Evolutionary conservation across 2,888 invertebrate genomes (phyloP), one percentile per base, ranked within the genome.

Genomic region (Furcula furcula): DNA sequence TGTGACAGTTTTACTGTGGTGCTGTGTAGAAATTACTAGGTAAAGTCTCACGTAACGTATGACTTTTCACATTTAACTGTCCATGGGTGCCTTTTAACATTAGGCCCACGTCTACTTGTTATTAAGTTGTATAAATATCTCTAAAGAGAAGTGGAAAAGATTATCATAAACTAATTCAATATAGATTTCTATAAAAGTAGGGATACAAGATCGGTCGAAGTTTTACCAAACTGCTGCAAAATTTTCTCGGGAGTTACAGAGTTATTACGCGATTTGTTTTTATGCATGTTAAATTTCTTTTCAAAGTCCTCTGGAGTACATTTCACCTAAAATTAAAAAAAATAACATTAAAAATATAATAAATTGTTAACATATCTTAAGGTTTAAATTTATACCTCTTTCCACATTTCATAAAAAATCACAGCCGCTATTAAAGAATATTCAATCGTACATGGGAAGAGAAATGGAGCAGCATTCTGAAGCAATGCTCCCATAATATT

Each of bases 401-500:
- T 95, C 96, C 97, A 97, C 93, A 97, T 96, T 76, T 97, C 95
- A 69, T 94, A 97, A 35, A 96, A 83, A 48, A 97, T 93, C 16
- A 96, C 97, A 13, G 97, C 96, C 65, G 96, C 96, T 46, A 97
- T 96, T 31, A 97, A 90, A 22, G 96, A 96, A 83, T 97, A 97
- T 79, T 97, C 97, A 58, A 97, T 96, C 29, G 92, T 92, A 71
- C 97, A 97, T 0, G 97, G 97, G 68, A 96, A 97, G 36, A 97
- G 90, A 71, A 97, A 97, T 0, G 96, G 95, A 0, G 92, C 91
- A 2, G 91, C 87, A 58, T 93, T 93, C 62, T 93, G 93, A 2
- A 94, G 90, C 31, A 94, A 65, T n/a, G 91, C 85, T 2, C 93
- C 93, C 92, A 94, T 93, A 28, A 94, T 92, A 54, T 93, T 92